Evolutionary conservation across 2,888 invertebrate genomes (phyloP).

Genomic region (Rhodophaea formosa): DNA sequence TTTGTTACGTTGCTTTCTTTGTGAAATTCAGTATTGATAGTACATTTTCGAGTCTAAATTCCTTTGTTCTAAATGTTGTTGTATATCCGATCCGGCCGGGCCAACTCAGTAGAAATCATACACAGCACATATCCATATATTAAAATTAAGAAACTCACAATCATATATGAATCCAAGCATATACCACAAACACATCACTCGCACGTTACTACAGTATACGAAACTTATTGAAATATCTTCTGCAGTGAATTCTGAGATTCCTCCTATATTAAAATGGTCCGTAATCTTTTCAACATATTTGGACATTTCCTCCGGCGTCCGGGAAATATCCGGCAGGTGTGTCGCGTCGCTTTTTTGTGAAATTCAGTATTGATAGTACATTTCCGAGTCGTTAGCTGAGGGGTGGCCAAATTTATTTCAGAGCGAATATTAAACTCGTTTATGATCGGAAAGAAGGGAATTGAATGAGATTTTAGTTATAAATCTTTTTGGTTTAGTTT

Average conservation of each 20-base stretch:
- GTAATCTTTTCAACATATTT: background rate
- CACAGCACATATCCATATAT: too few species aligned
- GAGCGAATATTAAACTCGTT: constrained; percentile 13
- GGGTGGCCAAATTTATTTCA: constrained; percentile 18
- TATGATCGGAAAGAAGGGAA: background rate
- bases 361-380: constrained; percentile 58
- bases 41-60: constrained; percentile 50
- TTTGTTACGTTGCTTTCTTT: constrained; percentile 30
- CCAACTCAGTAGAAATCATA: too few species aligned
- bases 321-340: background rate
- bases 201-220: too few species aligned
- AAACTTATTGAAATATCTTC: too few species aligned
- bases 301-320: too few species aligned
- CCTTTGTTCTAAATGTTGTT: too few species aligned
- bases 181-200: too few species aligned
- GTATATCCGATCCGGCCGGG: too few species aligned
- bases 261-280: too few species aligned
- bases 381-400: constrained; percentile 45
- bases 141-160: too few species aligned
- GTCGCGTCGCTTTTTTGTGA: constrained; percentile 35
- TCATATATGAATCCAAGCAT: too few species aligned
- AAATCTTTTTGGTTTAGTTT: background rate
- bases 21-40: constrained; percentile 57
- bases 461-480: background rate
- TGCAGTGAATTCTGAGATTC: too few species aligned